A percentile compares a stretch with the other conserved stretches of the same genome.
Evolutionary conservation across 2,113 vertebrate species (phyloP).

Genomic region (Pholis gunnellus): DNA sequence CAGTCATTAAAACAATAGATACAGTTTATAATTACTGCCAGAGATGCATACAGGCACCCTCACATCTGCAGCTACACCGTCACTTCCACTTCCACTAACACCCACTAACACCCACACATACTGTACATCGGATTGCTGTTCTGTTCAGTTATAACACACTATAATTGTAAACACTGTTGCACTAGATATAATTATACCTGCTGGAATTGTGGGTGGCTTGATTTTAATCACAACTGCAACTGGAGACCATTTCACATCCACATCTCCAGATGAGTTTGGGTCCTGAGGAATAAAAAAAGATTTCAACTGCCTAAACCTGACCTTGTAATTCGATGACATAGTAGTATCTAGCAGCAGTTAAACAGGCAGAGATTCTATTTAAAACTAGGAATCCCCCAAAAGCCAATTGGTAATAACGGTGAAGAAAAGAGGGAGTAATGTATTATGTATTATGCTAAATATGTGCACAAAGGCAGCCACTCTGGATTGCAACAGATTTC

Average conservation of each 20-base stretch:
- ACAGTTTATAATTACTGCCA: not conserved
- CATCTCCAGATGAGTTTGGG: constrained; percentile 29
- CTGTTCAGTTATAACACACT: not conserved
- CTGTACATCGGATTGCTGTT: not conserved
- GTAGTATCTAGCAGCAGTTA: not conserved
- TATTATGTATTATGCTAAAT: not conserved
- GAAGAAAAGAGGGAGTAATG: not conserved
- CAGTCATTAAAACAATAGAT: not conserved
- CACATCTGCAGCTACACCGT: not conserved
- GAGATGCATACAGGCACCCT: not conserved
- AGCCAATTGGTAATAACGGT: not conserved
- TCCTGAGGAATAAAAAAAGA: constrained; percentile 41
- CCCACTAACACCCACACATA: not conserved
- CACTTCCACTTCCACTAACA: constrained; percentile 1
- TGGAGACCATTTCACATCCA: constrained; percentile 77
- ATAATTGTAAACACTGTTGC: not conserved
- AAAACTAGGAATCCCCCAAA: not conserved
- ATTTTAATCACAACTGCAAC: constrained; percentile 83
- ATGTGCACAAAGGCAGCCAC: not conserved
- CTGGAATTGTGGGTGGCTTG: constrained; percentile 79
- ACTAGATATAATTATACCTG: constrained; percentile 76
- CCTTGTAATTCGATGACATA: not conserved
- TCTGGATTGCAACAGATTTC: not conserved
- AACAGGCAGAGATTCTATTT: not conserved
- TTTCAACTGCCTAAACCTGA: not conserved